Evolutionary conservation across 1,140 invertebrate species (phyloP).

Genomic region (Sarcophaga peregrina): DNA sequence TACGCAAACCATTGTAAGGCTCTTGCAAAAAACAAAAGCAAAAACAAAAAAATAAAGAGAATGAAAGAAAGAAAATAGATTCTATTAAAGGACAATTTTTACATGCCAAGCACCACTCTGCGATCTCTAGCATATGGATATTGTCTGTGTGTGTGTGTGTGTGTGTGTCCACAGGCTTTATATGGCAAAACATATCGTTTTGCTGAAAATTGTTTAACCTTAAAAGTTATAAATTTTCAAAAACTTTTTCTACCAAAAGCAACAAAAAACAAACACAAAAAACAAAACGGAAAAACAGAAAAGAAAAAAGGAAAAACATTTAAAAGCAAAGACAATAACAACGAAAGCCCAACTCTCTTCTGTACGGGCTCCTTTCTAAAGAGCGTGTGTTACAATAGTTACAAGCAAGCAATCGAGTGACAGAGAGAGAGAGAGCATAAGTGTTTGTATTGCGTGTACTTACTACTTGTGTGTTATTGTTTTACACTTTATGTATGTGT

Average conservation of each 20-base stretch:
- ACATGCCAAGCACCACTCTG: background rate
- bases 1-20: too few species aligned
- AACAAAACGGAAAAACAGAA: background rate
- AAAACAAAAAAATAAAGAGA: background rate
- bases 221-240: slow-evolving; percentile 41
- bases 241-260: slow-evolving; percentile 6
- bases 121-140: background rate
- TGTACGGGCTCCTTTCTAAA: too few species aligned
- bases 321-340: too few species aligned
- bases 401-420: too few species aligned
- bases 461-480: too few species aligned
- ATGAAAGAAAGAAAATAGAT: background rate
- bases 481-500: background rate
- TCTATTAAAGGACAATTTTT: slow-evolving; percentile 11
- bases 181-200: slow-evolving; percentile 35
- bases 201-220: slow-evolving; percentile 40
- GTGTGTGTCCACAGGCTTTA: background rate
- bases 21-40: too few species aligned
- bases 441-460: too few species aligned
- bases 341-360: too few species aligned
- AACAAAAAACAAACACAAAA: background rate
- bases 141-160: background rate
- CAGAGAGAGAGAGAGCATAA: too few species aligned
- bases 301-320: background rate
- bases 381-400: too few species aligned